phyloP scores from a whole-genome alignment of 2,888 invertebrate species.

The Linnaemya vulpina region DNA sequence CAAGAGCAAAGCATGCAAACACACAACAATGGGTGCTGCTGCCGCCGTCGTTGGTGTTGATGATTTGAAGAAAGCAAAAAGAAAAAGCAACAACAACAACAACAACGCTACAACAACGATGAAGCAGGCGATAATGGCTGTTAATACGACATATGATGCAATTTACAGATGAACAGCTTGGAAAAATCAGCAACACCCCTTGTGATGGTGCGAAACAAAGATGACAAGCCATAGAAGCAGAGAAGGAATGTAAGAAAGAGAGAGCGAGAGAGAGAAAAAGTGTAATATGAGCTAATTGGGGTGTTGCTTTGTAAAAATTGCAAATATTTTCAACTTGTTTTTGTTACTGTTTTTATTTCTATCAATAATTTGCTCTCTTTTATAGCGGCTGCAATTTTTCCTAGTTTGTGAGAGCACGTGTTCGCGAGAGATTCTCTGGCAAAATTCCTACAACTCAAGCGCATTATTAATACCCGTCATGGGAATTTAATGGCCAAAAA shows the following conservation, averaged over 20 bases:
- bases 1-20: conserved; percentile 2
- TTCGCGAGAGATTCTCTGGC: conserved; percentile 60
- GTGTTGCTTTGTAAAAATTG: conserved; percentile 53
- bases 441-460: conserved; percentile 58
- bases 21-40: conserved; percentile 56
- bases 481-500: conserved; percentile 61
- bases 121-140: conserved; percentile 68
- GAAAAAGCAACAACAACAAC: background rate
- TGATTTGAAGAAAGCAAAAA: conserved; percentile 35
- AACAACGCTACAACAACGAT: conserved; percentile 35
- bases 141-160: conserved; percentile 69
- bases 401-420: conserved; percentile 67
- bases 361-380: conserved; percentile 31
- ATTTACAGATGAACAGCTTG: conserved; percentile 53
- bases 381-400: conserved; percentile 41
- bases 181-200: conserved; percentile 67
- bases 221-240: conserved; percentile 18
- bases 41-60: conserved; percentile 39
- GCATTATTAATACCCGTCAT: conserved; percentile 56
- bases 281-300: conserved; percentile 59
- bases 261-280: conserved; percentile 22
- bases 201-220: conserved; percentile 36
- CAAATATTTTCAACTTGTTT: conserved; percentile 42
- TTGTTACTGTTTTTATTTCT: conserved; percentile 57
- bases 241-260: conserved; percentile 48